Evolutionary conservation across 1,140 invertebrate genomes (phyloP), one percentile per base, ranked within the genome.

Genomic region (Meloidogyne exigua): DNA sequence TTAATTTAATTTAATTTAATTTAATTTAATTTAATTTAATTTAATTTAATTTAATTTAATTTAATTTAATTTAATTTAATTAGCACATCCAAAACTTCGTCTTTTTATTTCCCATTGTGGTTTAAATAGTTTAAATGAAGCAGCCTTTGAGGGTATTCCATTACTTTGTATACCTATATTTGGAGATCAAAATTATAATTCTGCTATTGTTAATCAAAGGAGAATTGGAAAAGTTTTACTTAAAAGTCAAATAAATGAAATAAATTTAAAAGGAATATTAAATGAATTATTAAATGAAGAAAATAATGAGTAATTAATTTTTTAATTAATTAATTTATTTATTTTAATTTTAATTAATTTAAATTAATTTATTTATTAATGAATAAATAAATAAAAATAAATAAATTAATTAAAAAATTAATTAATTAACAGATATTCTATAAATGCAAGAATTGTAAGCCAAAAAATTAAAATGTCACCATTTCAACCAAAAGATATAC

Each of bases 81-180:
- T 57, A 81, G 70, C 63, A 25, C 71, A 80, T 65, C 80, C 64
- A 68, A 80, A 81, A 62, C 68, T 39, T 18, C 79, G 11, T 18
- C 79, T 68, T 15, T 86, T 86, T 76, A 81, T 86, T 49, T 82
- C 85, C 0, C 85, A 86, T 68, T 75, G 78, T 68, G 85, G 85
- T 5, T 65, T 78, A n/a, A 87, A 86, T 49, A 79, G 83, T 18
- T 76, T 80, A 36, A 57, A 72, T 15, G 85, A 86, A 70, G 74
- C 81, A 10, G 32, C 78, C 3, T 79, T 77, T 68, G 76, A 80
- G 36, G 83, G 82, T 7, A 76, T 84, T 15, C 85, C 85, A 2
- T 79, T 85, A 68, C 26, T 87, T 12, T 80, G 77, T 5, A 78
- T 86, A 23, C 85, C 85, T n/a, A 72, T 86, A 5, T 85, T 84